phyloP scores from a whole-genome alignment of 2,797 vertebrate genomes.

The Poecilia wingei region DNA sequence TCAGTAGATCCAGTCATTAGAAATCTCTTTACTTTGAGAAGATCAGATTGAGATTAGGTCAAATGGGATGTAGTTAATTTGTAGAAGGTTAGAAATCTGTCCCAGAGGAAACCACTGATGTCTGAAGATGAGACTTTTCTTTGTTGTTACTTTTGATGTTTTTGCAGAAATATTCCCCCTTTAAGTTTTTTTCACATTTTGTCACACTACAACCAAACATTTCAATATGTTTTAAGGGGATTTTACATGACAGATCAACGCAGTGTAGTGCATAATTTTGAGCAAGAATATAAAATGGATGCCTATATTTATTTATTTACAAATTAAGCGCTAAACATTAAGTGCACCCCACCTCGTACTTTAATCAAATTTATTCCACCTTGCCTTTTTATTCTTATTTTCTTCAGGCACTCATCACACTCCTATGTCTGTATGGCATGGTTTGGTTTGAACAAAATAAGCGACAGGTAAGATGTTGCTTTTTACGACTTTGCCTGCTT shows the following conservation, averaged over 20 bases:
- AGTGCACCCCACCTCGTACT: background rate
- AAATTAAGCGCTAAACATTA: no score
- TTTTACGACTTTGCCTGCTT: background rate
- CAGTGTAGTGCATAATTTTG: background rate
- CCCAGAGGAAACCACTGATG: background rate
- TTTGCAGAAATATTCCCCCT: background rate
- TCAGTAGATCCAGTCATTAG: background rate
- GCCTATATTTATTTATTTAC: background rate
- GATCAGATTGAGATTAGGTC: background rate
- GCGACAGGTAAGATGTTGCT: constrained; percentile 81
- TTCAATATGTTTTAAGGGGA: background rate
- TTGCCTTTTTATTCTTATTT: constrained; percentile 10
- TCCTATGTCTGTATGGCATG: constrained; percentile 93
- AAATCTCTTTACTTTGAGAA: background rate
- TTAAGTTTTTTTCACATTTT: background rate
- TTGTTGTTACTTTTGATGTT: background rate
- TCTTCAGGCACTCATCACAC: constrained; percentile 90
- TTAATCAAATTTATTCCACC: background rate
- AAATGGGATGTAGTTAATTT: background rate
- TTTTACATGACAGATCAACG: background rate
- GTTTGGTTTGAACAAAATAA: constrained; percentile 91
- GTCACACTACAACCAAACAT: no score
- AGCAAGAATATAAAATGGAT: background rate
- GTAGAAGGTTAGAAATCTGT: background rate
- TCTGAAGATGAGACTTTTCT: background rate